A percentile compares a stretch with the other conserved stretches of the same genome.
phyloP scores from a whole-genome alignment of 2,113 vertebrate species.

The Poicephalus gulielmi region DNA sequence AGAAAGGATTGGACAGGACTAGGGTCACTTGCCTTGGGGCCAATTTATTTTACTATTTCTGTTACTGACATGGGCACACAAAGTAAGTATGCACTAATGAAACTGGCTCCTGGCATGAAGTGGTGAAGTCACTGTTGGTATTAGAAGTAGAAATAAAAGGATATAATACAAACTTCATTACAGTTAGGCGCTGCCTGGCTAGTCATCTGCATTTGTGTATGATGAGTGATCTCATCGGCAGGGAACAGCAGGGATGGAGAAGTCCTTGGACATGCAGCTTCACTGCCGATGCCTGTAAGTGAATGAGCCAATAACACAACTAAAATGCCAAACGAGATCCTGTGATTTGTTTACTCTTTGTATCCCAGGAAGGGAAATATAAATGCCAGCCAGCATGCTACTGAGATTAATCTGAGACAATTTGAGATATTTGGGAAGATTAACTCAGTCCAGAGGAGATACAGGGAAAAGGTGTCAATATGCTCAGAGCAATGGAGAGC shows the following conservation, averaged over 20 bases:
- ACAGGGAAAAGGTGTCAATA: fast-evolving
- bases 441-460: neutral
- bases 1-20: neutral
- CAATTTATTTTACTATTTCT: neutral
- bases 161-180: neutral
- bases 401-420: neutral
- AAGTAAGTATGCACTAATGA: neutral
- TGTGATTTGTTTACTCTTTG: neutral
- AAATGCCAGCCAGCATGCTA: neutral
- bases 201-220: neutral
- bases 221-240: neutral
- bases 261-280: neutral
- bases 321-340: neutral
- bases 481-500: fast-evolving
- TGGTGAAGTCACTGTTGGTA: neutral
- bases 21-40: neutral
- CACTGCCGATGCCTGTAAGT: neutral
- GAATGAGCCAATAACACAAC: fast-evolving
- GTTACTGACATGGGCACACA: neutral
- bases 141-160: neutral
- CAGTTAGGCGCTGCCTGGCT: neutral
- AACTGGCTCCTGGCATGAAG: neutral
- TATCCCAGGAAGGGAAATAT: neutral
- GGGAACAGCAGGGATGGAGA: neutral
- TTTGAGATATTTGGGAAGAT: neutral